A percentile compares a stretch with the other conserved stretches of the same genome.
Conservation (phyloP, 2,888 invertebrate genomes). For the Melinopterus prodromus region DNA sequence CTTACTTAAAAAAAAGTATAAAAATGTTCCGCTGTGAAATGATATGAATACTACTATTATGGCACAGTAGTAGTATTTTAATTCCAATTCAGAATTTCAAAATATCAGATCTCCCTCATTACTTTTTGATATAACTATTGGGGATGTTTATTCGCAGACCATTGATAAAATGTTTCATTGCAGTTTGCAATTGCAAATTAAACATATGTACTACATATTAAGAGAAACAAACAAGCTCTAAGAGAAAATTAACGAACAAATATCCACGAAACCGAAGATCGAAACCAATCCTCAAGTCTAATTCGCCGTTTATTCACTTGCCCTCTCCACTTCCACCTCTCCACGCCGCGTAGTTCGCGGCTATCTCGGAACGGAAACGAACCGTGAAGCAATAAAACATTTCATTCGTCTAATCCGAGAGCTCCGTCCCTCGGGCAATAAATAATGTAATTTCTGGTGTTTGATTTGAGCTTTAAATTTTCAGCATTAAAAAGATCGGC, state of each 20-base stretch:
- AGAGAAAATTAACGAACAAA: neutral
- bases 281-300: neutral
- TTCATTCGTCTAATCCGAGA: neutral
- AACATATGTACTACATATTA: no score
- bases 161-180: no score
- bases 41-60: no score
- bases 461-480: slow-evolving; percentile 4
- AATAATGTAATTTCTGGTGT: slow-evolving; percentile 4
- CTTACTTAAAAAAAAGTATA: no score
- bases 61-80: no score
- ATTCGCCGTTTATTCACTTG: neutral
- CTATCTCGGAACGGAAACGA: neutral
- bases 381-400: neutral
- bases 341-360: neutral
- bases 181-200: no score
- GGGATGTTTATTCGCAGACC: no score
- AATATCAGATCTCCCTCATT: no score
- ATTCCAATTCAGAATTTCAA: no score
- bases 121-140: no score
- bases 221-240: neutral
- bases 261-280: neutral
- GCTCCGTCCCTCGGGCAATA: neutral
- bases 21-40: no score
- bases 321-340: neutral
- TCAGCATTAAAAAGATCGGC: slow-evolving; percentile 4